Conservation (phyloP, 2,888 invertebrate species). For the Laothoe populi region DNA sequence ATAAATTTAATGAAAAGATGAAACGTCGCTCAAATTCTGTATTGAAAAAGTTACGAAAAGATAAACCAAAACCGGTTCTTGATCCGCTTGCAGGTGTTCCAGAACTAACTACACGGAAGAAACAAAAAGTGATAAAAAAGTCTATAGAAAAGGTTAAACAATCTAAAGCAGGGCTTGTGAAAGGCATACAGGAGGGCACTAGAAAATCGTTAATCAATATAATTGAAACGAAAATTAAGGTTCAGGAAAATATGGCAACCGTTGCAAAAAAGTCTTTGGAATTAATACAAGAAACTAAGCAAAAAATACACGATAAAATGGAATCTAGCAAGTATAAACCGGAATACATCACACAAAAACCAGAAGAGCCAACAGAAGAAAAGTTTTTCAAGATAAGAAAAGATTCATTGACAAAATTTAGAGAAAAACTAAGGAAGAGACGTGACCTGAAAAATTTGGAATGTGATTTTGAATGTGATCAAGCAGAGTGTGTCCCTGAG, state of each 20-base stretch:
- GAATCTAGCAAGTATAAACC: slow-evolving; percentile 24
- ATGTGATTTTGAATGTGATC: slow-evolving; percentile 47
- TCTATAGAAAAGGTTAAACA: slow-evolving; percentile 47
- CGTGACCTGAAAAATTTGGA: slow-evolving; percentile 43
- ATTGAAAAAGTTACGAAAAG: slow-evolving; percentile 36
- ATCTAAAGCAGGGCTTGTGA: slow-evolving; percentile 37
- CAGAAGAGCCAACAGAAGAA: slow-evolving; percentile 26
- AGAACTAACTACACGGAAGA: slow-evolving; percentile 30
- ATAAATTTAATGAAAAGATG: slow-evolving; percentile 43
- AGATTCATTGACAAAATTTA: slow-evolving; percentile 51
- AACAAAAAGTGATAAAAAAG: slow-evolving; percentile 33
- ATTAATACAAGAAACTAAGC: slow-evolving; percentile 35
- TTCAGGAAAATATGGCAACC: slow-evolving; percentile 26
- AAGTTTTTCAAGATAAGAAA: slow-evolving; percentile 42
- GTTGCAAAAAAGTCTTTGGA: slow-evolving; percentile 40
- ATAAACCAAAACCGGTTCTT: slow-evolving; percentile 29
- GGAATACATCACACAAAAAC: slow-evolving; percentile 10
- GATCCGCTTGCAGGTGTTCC: slow-evolving; percentile 27
- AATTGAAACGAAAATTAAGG: slow-evolving; percentile 32
- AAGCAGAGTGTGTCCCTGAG: slow-evolving; percentile 48
- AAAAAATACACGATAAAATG: slow-evolving; percentile 35
- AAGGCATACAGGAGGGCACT: slow-evolving; percentile 40
- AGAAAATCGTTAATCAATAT: slow-evolving; percentile 39
- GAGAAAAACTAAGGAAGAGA: slow-evolving; percentile 45
- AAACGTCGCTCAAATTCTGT: slow-evolving; percentile 41